phyloP scores from a whole-genome alignment of 2,888 invertebrate genomes.

The Drosophila fungiperda region DNA sequence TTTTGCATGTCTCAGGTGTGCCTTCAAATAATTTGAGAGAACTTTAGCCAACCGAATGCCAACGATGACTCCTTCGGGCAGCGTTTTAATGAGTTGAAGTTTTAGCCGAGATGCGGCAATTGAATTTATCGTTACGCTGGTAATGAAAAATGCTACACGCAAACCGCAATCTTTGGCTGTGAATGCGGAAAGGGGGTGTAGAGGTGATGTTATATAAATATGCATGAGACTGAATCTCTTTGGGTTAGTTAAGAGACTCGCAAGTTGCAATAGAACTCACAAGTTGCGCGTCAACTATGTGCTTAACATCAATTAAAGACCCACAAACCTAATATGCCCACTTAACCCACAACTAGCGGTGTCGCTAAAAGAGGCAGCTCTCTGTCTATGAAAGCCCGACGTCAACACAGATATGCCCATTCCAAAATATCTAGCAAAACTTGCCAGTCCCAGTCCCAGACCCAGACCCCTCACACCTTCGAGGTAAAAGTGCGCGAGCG shows the following conservation, averaged over 20 bases:
- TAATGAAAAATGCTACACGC: constrained; percentile 41
- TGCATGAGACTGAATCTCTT: not conserved
- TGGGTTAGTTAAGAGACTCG: constrained; percentile 18
- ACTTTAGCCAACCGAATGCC: constrained; percentile 8
- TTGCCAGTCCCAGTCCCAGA: constrained; percentile 1
- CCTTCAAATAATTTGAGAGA: constrained; percentile 2
- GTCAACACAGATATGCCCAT: not conserved
- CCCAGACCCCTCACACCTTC: not conserved
- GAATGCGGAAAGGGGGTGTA: not conserved
- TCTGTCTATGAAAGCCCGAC: not conserved
- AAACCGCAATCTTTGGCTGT: constrained; percentile 24
- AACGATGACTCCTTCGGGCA: constrained; percentile 10
- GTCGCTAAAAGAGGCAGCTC: not conserved
- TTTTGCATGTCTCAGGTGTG: constrained; percentile 21
- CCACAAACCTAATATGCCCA: constrained; percentile 73
- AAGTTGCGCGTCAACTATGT: constrained; percentile 53
- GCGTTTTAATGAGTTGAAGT: constrained; percentile 58
- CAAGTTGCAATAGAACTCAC: constrained; percentile 40
- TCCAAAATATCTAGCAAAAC: constrained; percentile 7
- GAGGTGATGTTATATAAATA: not conserved
- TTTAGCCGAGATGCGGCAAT: constrained; percentile 38
- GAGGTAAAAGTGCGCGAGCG: constrained; percentile 34
- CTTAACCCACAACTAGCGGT: constrained; percentile 68
- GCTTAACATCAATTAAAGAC: constrained; percentile 77
- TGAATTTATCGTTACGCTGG: constrained; percentile 42